phyloP scores from a whole-genome alignment of 2,797 vertebrate species.

The Hypotaenidia philippensis region DNA sequence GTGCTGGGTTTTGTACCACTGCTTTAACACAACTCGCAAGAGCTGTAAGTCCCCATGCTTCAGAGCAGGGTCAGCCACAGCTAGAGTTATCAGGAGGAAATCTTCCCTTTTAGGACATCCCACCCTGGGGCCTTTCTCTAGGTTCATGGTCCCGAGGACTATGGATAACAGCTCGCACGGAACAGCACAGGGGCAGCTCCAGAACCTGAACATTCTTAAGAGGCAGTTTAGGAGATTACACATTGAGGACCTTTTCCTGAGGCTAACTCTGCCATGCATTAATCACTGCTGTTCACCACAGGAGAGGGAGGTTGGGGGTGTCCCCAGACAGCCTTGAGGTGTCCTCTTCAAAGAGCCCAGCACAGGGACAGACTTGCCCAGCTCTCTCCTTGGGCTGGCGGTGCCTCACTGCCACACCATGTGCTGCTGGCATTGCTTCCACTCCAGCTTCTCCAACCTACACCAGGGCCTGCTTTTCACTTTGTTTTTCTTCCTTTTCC shows the following conservation, averaged over 20 bases:
- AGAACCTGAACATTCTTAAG: background rate
- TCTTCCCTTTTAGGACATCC: background rate
- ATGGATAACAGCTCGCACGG: background rate
- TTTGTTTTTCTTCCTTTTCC: background rate
- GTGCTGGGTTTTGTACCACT: background rate
- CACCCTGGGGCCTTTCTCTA: background rate
- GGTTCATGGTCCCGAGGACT: background rate
- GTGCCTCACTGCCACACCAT: rapidly evolving
- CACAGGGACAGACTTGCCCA: background rate
- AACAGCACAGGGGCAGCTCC: background rate
- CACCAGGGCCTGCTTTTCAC: background rate
- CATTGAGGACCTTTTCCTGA: background rate
- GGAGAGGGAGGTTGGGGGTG: rapidly evolving
- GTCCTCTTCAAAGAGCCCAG: background rate
- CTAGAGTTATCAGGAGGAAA: background rate
- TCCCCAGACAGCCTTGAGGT: background rate
- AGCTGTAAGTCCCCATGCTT: rapidly evolving
- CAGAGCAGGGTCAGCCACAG: background rate
- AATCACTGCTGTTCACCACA: background rate
- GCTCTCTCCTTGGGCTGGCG: background rate
- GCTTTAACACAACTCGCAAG: background rate
- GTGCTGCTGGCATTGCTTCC: background rate
- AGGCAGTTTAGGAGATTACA: background rate
- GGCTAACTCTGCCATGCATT: background rate
- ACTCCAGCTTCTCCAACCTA: background rate